Conservation (phyloP, 2,797 vertebrate genomes). For the Pitangus sulphuratus region DNA sequence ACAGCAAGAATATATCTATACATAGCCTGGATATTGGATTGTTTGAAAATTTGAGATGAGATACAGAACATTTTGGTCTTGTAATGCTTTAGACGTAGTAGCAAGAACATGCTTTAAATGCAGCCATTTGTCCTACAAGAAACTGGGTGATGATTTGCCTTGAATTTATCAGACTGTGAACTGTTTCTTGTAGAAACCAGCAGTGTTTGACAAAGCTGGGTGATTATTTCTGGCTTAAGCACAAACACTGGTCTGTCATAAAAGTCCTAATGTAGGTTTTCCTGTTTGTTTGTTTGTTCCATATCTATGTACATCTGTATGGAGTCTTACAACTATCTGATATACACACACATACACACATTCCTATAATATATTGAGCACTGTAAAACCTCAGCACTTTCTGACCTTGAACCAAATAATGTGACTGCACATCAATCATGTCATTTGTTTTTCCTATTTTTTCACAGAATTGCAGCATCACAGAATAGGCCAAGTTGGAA, state of each 20-base stretch:
- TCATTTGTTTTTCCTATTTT: background rate
- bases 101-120: constrained; percentile 52
- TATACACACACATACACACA: background rate
- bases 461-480: background rate
- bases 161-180: constrained; percentile 54
- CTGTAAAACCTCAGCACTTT: background rate
- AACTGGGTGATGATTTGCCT: constrained; percentile 49
- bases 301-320: background rate
- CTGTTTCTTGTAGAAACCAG: constrained; percentile 54
- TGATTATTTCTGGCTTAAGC: background rate
- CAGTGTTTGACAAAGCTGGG: constrained; percentile 14
- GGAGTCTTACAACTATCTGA: background rate
- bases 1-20: constrained; percentile 70
- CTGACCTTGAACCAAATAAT: background rate
- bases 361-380: background rate
- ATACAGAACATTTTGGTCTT: constrained; percentile 60
- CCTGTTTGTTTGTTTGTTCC: background rate
- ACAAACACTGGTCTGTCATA: background rate
- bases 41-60: constrained; percentile 72
- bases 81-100: constrained; percentile 53
- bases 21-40: constrained; percentile 69
- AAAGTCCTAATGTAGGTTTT: background rate
- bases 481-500: background rate
- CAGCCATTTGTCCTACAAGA: constrained; percentile 52
- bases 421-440: rapidly evolving